These are phyloP conservation scores for Trigoniulus corallinus DNA, from an alignment of 1,140 invertebrate species.

Conservation along the genomic window DNA sequence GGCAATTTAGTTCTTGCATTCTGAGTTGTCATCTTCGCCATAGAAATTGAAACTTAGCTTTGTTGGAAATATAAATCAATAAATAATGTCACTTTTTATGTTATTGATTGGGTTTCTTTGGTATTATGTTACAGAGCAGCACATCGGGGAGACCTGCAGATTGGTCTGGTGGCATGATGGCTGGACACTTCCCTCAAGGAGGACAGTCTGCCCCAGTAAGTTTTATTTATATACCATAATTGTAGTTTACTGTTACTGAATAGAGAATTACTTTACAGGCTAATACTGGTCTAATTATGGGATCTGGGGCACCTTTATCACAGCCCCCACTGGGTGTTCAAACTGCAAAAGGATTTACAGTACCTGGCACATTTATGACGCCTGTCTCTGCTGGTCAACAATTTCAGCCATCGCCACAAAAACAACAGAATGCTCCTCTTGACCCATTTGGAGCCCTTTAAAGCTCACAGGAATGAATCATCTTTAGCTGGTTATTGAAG, in stretches of 20 bases:
- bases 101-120: no score
- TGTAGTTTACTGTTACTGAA: no score
- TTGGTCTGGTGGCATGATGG: constrained; percentile 8
- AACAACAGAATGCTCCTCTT: constrained; percentile 1
- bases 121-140: no score
- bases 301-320: neutral
- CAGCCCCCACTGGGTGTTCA: neutral
- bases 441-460: constrained; percentile 22
- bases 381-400: constrained; percentile 9
- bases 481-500: constrained; percentile 10
- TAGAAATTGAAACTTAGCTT: no score
- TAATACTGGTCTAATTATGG: no score
- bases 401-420: neutral
- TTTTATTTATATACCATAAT: constrained; percentile 7
- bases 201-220: constrained; percentile 8
- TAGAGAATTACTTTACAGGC: no score
- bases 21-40: no score
- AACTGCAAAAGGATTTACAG: neutral
- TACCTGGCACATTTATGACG: neutral
- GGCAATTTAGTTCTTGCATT: no score
- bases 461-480: constrained; percentile 11
- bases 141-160: constrained; percentile 2
- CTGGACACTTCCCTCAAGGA: constrained; percentile 8
- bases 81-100: no score
- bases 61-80: no score